phyloP scores from a whole-genome alignment of 2,888 invertebrate species.

The Caenorhabditis sulstoni region DNA sequence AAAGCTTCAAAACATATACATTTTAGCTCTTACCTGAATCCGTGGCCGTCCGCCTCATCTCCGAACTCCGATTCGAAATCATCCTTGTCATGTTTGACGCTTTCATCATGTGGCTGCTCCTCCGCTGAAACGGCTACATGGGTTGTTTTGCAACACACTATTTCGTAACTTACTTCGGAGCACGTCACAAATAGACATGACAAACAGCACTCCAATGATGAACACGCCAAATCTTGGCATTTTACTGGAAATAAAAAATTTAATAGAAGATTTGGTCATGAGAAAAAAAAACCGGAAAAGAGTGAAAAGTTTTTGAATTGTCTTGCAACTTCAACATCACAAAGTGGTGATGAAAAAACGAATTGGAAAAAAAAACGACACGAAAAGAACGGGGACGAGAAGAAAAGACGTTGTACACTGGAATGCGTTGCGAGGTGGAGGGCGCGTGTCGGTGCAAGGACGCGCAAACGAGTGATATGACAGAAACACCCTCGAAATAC shows the following conservation, averaged over 20 bases:
- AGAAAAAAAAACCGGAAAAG: too few species aligned
- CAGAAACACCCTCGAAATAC: conserved; percentile 47
- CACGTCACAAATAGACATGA: conserved; percentile 67
- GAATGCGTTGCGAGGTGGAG: conserved; percentile 4
- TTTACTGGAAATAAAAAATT: background rate
- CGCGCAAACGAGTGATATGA: conserved; percentile 44
- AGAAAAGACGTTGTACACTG: conserved; percentile 27
- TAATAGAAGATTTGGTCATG: too few species aligned
- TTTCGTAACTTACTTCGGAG: conserved; percentile 52
- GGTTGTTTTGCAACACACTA: background rate
- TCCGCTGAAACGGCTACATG: conserved; percentile 47
- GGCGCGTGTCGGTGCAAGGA: conserved; percentile 10
- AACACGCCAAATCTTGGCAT: conserved; percentile 46
- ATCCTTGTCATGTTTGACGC: conserved; percentile 63
- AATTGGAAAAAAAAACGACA: background rate
- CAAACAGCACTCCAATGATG: conserved; percentile 55
- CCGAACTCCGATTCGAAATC: conserved; percentile 73
- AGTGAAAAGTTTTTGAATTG: too few species aligned
- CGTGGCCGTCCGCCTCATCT: conserved; percentile 52
- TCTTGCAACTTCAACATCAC: background rate
- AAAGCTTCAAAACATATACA: too few species aligned
- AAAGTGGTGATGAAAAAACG: background rate
- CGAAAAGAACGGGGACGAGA: conserved; percentile 3
- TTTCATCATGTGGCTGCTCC: conserved; percentile 61
- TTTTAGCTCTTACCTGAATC: conserved; percentile 42